Evolutionary conservation across 2,888 invertebrate species (phyloP).

Genomic region (Metacarcinus magister): DNA sequence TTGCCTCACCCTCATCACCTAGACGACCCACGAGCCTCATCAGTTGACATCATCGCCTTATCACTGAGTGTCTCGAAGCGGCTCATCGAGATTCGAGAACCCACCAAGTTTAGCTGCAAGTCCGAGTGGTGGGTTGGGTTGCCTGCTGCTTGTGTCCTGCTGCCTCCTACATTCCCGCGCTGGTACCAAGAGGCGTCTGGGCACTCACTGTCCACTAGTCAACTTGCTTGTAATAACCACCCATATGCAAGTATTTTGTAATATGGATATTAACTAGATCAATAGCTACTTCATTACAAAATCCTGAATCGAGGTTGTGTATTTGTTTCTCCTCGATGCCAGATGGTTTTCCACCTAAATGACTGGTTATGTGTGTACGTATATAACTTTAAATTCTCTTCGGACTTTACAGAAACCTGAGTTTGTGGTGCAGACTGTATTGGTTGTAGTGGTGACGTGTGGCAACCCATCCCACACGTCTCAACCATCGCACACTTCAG

Average conservation of each 20-base stretch:
- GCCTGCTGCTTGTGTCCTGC: background rate
- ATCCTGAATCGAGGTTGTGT: background rate
- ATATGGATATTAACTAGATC: constrained; percentile 12
- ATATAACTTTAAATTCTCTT: too few relatives aligned
- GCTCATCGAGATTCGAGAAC: background rate
- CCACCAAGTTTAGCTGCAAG: background rate
- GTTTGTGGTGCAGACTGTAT: background rate
- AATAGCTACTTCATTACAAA: constrained; percentile 33
- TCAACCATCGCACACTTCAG: too few relatives aligned
- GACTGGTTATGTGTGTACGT: background rate
- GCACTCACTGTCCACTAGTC: constrained; percentile 14
- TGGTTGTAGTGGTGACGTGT: too few relatives aligned
- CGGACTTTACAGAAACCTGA: too few relatives aligned
- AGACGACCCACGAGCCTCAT: background rate
- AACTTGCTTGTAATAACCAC: constrained; percentile 28
- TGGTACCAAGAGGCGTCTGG: background rate
- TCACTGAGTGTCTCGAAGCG: background rate
- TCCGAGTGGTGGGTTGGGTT: background rate
- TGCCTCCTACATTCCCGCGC: background rate
- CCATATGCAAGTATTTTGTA: constrained; percentile 49
- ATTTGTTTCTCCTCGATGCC: background rate
- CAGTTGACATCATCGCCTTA: constrained; percentile 17
- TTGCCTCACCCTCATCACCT: background rate
- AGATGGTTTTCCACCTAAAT: background rate
- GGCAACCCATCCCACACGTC: too few relatives aligned